These are phyloP conservation scores for Lanistes nyassanus DNA, from an alignment of 1,140 invertebrate genomes.

Conservation along the genomic window DNA sequence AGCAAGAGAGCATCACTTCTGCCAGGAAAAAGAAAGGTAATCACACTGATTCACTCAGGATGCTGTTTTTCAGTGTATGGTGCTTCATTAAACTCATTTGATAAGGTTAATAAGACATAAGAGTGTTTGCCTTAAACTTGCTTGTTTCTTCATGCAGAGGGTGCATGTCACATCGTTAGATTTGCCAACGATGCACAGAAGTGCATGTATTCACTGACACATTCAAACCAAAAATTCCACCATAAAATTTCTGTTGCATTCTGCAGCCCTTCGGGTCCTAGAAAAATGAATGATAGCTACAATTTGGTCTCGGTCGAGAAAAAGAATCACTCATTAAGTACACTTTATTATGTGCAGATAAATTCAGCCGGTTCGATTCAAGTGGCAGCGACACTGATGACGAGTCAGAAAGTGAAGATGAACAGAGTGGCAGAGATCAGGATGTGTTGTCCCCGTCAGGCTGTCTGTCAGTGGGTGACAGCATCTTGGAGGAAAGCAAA, in stretches of 20 bases:
- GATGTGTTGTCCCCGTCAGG: background rate
- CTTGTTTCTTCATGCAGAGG: no score
- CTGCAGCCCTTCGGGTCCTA: no score
- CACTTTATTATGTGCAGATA: conserved; percentile 28
- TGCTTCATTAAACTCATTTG: background rate
- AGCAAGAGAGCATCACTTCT: background rate
- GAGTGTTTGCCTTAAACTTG: no score
- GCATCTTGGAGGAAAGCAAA: background rate
- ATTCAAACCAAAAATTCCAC: no score
- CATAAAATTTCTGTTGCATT: no score
- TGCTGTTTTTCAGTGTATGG: background rate
- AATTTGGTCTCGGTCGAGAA: no score
- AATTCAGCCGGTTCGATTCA: conserved; percentile 39
- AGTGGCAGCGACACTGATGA: conserved; percentile 32
- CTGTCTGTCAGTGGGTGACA: background rate
- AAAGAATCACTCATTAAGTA: background rate
- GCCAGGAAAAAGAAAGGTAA: conserved; percentile 9
- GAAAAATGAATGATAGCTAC: no score
- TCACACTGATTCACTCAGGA: background rate
- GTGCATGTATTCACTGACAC: no score
- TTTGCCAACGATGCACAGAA: no score
- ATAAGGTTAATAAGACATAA: no score
- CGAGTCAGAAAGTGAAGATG: conserved; percentile 20
- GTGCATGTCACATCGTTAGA: no score
- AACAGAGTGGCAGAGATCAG: background rate